A percentile compares a stretch with the other conserved stretches of the same genome.
phyloP scores from a whole-genome alignment of 1,140 invertebrate genomes.

The Dreissena polymorpha region DNA sequence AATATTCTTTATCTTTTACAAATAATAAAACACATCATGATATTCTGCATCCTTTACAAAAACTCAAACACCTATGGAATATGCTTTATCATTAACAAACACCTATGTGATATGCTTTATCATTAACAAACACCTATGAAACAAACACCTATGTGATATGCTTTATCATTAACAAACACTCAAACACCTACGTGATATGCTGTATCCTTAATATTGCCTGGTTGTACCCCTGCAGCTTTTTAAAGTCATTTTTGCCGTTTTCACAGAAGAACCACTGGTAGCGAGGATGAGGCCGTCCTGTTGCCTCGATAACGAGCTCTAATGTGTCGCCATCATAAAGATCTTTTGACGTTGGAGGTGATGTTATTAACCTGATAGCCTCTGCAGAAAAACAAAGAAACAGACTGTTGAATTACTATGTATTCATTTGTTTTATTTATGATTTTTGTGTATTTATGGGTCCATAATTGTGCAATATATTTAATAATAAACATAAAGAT shows the following conservation, averaged over 20 bases:
- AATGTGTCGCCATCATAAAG: constrained; percentile 55
- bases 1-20: no score
- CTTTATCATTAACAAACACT: no score
- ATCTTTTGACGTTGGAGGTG: constrained; percentile 35
- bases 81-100: no score
- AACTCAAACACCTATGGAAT: no score
- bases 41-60: no score
- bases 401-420: not conserved
- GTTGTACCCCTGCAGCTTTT: constrained; percentile 27
- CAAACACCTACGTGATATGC: constrained; percentile 49
- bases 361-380: constrained; percentile 44
- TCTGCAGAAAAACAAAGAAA: constrained; percentile 33
- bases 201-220: constrained; percentile 44
- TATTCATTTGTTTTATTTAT: not conserved
- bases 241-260: constrained; percentile 42
- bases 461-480: not conserved
- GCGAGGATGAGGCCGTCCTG: constrained; percentile 59
- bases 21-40: no score
- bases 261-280: constrained; percentile 62
- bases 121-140: no score
- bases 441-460: not conserved
- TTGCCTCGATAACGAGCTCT: constrained; percentile 47
- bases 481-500: no score
- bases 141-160: no score
- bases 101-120: no score